Evolutionary conservation across 2,797 vertebrate species (phyloP).

Genomic region (Alcedo quadribrachys): DNA sequence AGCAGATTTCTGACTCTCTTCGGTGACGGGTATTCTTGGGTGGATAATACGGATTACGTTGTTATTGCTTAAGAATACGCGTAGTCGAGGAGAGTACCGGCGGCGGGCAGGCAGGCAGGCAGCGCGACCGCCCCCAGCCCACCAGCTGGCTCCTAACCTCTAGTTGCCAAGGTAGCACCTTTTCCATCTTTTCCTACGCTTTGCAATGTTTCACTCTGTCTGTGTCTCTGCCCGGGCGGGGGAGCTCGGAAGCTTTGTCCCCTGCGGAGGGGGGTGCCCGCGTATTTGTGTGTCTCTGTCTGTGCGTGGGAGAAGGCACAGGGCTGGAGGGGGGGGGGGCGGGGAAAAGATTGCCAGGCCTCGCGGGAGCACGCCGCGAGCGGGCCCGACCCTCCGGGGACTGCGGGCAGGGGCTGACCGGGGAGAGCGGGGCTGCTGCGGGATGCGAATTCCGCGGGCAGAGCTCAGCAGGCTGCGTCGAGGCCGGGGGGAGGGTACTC

Average conservation of each 20-base stretch:
- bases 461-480: neutral
- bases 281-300: neutral
- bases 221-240: constrained; percentile 43
- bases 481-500: neutral
- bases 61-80: constrained; percentile 99
- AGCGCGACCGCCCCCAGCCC: constrained; percentile 77
- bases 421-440: neutral
- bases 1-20: constrained; percentile 92
- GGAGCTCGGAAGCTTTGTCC: neutral
- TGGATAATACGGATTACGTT: constrained; percentile 99
- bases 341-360: neutral
- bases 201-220: constrained; percentile 56
- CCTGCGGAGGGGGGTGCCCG: neutral
- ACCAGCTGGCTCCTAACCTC: constrained; percentile 75
- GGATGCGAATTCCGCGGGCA: neutral
- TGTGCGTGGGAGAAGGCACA: neutral
- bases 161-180: constrained; percentile 84
- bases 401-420: neutral
- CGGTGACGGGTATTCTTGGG: constrained; percentile 99
- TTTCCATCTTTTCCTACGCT: constrained; percentile 72
- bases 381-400: neutral
- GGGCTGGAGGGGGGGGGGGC: neutral
- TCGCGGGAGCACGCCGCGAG: neutral
- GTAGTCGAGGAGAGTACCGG: constrained; percentile 99
- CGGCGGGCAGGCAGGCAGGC: constrained; percentile 82